These are phyloP conservation scores for Myotis vivesi DNA, from an alignment of 2,797 vertebrate genomes.

Conservation along the genomic window DNA sequence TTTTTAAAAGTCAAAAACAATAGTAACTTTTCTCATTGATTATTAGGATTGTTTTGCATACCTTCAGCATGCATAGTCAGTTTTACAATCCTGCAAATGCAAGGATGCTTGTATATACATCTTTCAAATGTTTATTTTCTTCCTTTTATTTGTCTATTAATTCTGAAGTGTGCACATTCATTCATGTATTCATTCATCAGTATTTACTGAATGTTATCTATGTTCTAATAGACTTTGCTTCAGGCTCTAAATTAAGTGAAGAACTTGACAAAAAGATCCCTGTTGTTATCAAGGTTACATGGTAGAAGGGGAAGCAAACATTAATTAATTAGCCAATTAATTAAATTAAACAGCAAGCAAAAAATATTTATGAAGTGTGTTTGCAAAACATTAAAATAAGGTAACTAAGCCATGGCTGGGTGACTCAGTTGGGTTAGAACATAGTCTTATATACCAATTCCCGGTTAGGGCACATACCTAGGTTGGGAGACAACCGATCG, in stretches of 20 bases:
- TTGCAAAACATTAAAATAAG: slow-evolving; percentile 25
- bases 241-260: slow-evolving; percentile 23
- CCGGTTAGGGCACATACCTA: background rate
- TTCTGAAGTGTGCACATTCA: background rate
- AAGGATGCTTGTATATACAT: background rate
- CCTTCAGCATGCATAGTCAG: background rate
- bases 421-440: background rate
- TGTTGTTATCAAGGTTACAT: background rate
- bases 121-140: slow-evolving; percentile 17
- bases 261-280: background rate
- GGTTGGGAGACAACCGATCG: background rate
- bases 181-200: background rate
- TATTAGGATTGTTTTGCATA: background rate
- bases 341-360: slow-evolving; percentile 11
- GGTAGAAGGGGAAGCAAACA: background rate
- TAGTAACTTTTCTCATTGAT: background rate
- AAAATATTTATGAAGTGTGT: slow-evolving; percentile 18
- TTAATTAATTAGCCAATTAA: background rate
- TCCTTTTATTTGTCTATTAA: background rate
- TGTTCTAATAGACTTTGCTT: background rate
- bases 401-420: background rate
- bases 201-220: background rate
- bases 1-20: background rate
- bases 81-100: background rate
- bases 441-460: background rate